Evolutionary conservation across 2,888 invertebrate genomes (phyloP), one percentile per base, ranked within the genome.

Genomic region (Doris montereyensis): DNA sequence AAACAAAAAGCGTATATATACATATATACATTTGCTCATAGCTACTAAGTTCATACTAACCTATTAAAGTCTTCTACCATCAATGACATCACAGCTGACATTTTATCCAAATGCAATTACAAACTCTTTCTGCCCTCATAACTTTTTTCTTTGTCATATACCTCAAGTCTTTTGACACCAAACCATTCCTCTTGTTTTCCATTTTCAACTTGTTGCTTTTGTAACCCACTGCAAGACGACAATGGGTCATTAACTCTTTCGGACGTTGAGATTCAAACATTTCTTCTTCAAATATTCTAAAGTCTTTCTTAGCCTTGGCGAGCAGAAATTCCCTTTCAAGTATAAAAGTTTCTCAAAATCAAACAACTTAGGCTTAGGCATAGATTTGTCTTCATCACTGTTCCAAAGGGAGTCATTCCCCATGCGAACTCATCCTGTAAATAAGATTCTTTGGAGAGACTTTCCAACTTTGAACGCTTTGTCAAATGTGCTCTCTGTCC

Each of bases 401-500:
- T 93, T 80, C 94, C 93, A 90, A 94, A 94, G 1, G 94, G 94
- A 34, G 94, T 94, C 91, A 94, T 94, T 93, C 35, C 94, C 94
- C 17, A 91, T 90, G 60, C 93, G 90, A 67, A 94, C 93, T 91
- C 65, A 92, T 90, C 83, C 93, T 92, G 72, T 89, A 87, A 81
- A 92, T 91, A n/a, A 90, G 88, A 84, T 92, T 92, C 62, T 87
- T 83, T 26, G 84, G 78, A 32, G 83, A 78, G 28, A 79, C 67
- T 65, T 58, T 0, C 72, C 8, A 8, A 68, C 62, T 13, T 71
- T n/a, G 32, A 81, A 77, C 17, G 70, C 72, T 17, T 75, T 30
- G 41, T 80, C 78, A 70, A 77, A 62, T 26, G 70, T 60, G 35
- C 32, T 32, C n/a, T n/a, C 0, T 24, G 62, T 28, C 10, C 71